These are phyloP conservation scores for Heliconius congener DNA, from an alignment of 1,140 invertebrate species.

Conservation along the genomic window DNA sequence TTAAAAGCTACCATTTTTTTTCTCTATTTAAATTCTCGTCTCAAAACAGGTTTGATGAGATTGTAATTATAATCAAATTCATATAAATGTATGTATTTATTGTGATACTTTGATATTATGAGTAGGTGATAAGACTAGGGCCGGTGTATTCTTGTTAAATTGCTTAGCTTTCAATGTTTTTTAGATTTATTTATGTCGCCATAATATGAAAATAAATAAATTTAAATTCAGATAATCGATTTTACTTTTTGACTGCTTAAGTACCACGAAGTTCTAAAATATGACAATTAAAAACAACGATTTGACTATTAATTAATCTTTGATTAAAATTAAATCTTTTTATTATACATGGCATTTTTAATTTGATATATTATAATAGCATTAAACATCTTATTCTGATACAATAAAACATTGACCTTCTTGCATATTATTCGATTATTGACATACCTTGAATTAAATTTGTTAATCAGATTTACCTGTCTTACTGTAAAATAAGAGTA, in stretches of 20 bases:
- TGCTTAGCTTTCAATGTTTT: conserved; percentile 3
- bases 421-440: neutral
- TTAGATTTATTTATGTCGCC: conserved; percentile 30
- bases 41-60: conserved; percentile 9
- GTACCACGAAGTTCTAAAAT: neutral
- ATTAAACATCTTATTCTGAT: neutral
- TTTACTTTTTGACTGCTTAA: conserved; percentile 19
- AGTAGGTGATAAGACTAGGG: neutral
- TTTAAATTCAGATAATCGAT: conserved; percentile 27
- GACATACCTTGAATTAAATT: too few species aligned
- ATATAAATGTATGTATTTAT: conserved; percentile 5
- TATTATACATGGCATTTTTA: too few species aligned
- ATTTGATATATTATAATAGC: neutral
- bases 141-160: conserved; percentile 6
- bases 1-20: neutral
- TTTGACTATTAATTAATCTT: too few species aligned
- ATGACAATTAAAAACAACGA: neutral
- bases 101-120: conserved; percentile 9
- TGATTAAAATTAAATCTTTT: too few species aligned
- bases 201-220: conserved; percentile 36
- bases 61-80: conserved; percentile 9
- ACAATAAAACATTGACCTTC: conserved; percentile 16
- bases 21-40: neutral
- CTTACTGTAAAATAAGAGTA: too few species aligned
- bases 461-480: too few species aligned